Base-by-base conservation (phyloP, 2,888 invertebrate genomes). In the Volucella inflata region DNA sequence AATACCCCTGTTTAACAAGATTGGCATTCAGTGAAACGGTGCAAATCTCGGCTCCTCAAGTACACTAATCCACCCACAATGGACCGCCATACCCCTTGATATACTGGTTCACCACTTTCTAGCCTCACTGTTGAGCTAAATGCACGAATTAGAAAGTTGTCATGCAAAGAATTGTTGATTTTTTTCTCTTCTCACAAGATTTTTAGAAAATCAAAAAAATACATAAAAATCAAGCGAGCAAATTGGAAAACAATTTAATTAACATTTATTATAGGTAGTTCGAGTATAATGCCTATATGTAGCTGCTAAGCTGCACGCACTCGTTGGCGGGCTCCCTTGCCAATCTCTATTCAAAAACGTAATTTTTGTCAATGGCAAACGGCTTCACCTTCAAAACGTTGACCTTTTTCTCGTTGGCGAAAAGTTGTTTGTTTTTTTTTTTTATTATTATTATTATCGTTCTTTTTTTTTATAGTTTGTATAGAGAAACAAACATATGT, bases 331-430 rank as follows among this genome's bases (percentile, higher is more conserved):
- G 60, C 55, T 60, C 44, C 60, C 60, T 21, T 21, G 21, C 21
- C 21, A 21, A 51, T 50, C 44, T 77, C 68, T 77, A 53, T 68
- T 68, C 51, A 21, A 65, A 67, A 67, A 30, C 42, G 51, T 67
- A 53, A 50, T 60, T 21, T 21, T 77, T 77, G 68, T 68, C 68
- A 77, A 68, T 77, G 68, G 68, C 64, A 55, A 62, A 51, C 51
- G 51, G 53, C 68, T 53, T 77, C 68, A 62, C 76, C 76, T 77
- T 77, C 53, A 21, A 77, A 76, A 53, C 60, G 67, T 53, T 67
- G 76, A 77, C 76, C 76, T 77, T 77, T 76, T 64, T 62, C 21
- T 21, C 21, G 21, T 21, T 60, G 17, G 60, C 64, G 53, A 60
- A 68, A 64, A 10, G 16, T 64, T 50, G 46, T 30, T 16, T 50